Percentiles rank a stretch among this genome's conserved stretches.
These are phyloP conservation scores for Silurus meridionalis DNA, from an alignment of 2,113 vertebrate species.

Conservation along the genomic window DNA sequence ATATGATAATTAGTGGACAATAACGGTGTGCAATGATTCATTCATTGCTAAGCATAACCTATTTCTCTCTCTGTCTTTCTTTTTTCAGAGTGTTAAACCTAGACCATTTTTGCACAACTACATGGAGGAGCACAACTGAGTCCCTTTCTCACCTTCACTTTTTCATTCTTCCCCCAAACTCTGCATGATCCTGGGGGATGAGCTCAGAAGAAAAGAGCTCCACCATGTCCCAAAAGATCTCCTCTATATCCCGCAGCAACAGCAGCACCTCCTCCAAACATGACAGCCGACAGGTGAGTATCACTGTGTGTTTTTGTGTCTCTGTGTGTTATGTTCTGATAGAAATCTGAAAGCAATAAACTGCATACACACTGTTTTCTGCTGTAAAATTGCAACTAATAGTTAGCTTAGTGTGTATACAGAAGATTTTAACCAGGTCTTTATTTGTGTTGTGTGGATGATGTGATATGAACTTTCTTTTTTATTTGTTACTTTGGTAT, in stretches of 20 bases:
- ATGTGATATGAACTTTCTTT: not conserved
- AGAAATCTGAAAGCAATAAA: not conserved
- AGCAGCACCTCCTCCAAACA: conserved; percentile 96
- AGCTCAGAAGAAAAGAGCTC: conserved; percentile 86
- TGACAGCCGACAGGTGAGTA: conserved; percentile 89
- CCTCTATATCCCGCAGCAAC: conserved; percentile 90
- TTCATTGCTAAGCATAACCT: not conserved
- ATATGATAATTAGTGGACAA: not conserved
- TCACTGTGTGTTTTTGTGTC: not conserved
- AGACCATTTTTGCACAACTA: not conserved
- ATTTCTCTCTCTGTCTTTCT: conserved; percentile 10
- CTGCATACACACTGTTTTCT: not conserved
- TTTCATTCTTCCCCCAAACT: not conserved
- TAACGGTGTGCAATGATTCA: conserved; percentile 9
- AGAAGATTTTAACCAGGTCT: not conserved
- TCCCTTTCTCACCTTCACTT: conserved; percentile 17
- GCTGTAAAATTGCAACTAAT: not conserved
- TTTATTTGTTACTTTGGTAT: not conserved
- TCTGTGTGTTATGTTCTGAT: not conserved
- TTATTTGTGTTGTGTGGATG: not conserved
- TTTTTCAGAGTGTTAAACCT: conserved; percentile 22
- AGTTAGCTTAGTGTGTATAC: not conserved
- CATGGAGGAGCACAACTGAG: conserved; percentile 41
- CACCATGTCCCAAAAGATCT: conserved; percentile 84
- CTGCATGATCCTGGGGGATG: conserved; percentile 57